phyloP scores from a whole-genome alignment of 2,797 vertebrate genomes.

The Muscicapa comitata region DNA sequence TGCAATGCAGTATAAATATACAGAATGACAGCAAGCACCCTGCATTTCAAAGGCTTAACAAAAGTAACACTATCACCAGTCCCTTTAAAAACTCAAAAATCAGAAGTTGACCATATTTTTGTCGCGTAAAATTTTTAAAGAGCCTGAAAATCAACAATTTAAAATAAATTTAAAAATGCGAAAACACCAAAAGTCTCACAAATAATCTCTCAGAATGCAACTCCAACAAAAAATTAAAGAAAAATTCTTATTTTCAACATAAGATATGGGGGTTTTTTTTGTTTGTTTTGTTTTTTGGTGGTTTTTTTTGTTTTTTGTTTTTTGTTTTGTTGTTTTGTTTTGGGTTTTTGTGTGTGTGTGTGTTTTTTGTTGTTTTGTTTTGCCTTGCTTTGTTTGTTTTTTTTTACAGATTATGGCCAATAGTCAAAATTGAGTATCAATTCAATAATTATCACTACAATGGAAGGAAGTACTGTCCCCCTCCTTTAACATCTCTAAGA shows the following conservation, averaged over 20 bases:
- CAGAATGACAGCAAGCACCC: not conserved
- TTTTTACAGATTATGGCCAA: not conserved
- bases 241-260: not conserved
- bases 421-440: not conserved
- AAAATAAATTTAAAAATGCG: not conserved
- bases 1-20: not conserved
- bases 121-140: not conserved
- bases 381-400: no score
- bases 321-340: no score
- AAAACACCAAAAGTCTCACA: not conserved
- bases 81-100: not conserved
- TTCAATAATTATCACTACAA: not conserved
- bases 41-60: not conserved
- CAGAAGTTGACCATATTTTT: not conserved
- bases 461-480: not conserved
- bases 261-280: rapidly evolving
- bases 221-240: not conserved
- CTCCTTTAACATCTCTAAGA: not conserved
- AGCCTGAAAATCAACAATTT: not conserved
- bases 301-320: no score
- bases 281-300: no score
- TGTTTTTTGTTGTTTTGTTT: no score
- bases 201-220: not conserved
- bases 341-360: not conserved
- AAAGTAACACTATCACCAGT: not conserved